Percentiles rank a stretch among this genome's conserved stretches.
Conservation (phyloP, 2,113 vertebrate species). For the Gasterosteus aculeatus region DNA sequence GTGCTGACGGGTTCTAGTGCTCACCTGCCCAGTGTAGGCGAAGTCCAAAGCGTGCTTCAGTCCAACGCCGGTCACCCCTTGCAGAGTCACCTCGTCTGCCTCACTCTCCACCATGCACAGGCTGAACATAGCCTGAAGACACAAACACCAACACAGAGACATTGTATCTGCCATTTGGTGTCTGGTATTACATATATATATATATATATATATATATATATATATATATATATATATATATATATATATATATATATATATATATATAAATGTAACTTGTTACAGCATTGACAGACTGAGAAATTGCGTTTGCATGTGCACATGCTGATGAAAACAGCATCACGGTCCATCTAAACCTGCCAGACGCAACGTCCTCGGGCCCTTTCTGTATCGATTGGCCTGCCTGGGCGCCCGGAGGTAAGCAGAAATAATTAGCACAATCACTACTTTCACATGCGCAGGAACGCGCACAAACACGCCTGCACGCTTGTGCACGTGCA, state of each 20-base stretch:
- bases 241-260: too few species aligned
- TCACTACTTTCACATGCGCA: conserved; percentile 45
- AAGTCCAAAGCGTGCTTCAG: conserved; percentile 96
- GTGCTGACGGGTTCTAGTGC: neutral
- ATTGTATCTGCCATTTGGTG: neutral
- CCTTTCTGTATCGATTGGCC: conserved; percentile 45
- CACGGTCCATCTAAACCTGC: conserved; percentile 38
- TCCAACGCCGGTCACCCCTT: conserved; percentile 92
- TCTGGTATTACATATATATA: neutral
- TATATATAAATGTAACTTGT: neutral
- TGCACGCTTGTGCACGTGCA: conserved; percentile 14
- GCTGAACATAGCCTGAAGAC: conserved; percentile 95
- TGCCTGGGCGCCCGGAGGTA: conserved; percentile 38
- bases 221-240: neutral
- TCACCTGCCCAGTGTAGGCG: conserved; percentile 97
- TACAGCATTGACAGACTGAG: neutral
- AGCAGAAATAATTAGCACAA: conserved; percentile 58
- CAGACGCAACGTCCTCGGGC: conserved; percentile 33
- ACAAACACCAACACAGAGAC: conserved; percentile 29
- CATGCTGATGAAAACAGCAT: neutral
- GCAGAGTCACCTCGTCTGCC: conserved; percentile 94
- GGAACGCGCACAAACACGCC: conserved; percentile 14
- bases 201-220: neutral
- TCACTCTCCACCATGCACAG: conserved; percentile 98
- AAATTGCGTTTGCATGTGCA: conserved; percentile 18